Percentiles rank a stretch among this genome's conserved stretches.
Evolutionary conservation across 2,797 vertebrate species (phyloP).

Genomic region (Tachyglossus aculeatus): DNA sequence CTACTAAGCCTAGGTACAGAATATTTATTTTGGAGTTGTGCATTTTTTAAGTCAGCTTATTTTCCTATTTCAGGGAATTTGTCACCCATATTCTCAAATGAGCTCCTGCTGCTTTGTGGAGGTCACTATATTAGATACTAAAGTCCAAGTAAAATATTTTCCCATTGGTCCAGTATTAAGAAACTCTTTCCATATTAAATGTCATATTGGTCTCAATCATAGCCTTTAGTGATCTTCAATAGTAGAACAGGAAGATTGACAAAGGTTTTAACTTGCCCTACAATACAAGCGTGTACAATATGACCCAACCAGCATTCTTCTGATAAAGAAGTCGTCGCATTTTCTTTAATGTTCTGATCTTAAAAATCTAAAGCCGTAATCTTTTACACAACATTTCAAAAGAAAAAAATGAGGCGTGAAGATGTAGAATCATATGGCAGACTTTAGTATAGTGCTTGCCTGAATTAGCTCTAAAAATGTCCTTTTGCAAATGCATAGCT

Average conservation of each 20-base stretch:
- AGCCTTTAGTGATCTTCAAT: constrained; percentile 72
- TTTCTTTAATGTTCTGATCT: constrained; percentile 57
- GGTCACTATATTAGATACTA: too few species aligned
- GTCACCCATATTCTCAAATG: too few species aligned
- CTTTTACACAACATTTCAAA: not conserved
- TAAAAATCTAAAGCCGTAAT: not conserved
- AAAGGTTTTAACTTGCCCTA: constrained; percentile 76
- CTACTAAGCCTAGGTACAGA: too few species aligned
- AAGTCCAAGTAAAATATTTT: too few species aligned
- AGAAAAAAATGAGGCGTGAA: too few species aligned
- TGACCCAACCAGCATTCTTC: constrained; percentile 64
- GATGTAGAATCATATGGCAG: too few species aligned
- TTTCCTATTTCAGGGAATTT: too few species aligned
- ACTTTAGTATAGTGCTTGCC: not conserved
- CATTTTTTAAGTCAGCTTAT: too few species aligned
- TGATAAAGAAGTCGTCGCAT: constrained; percentile 65
- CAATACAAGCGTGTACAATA: constrained; percentile 76
- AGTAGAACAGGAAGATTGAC: constrained; percentile 74
- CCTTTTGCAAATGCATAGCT: not conserved
- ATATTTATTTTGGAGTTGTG: too few species aligned
- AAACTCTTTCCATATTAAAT: constrained; percentile 19
- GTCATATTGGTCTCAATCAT: constrained; percentile 62
- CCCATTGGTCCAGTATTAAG: not conserved
- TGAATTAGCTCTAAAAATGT: not conserved
- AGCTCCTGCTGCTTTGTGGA: too few species aligned